phyloP scores from a whole-genome alignment of 2,888 invertebrate species.

The Sphaeridia pumilis region DNA sequence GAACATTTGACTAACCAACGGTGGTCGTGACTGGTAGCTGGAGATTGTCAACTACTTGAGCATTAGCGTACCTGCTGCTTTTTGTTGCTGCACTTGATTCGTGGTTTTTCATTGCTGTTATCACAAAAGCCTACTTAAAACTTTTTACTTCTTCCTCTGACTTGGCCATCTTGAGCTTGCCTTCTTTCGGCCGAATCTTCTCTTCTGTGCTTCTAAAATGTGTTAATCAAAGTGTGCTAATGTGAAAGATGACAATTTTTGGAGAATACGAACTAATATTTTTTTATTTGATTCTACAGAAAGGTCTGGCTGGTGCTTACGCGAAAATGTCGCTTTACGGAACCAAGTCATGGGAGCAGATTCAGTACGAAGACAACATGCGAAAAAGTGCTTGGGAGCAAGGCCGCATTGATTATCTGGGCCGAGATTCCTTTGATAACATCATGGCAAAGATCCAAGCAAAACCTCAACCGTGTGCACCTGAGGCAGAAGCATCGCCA shows the following conservation, averaged over 20 bases:
- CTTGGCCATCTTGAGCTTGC: too few relatives aligned
- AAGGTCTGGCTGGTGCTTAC: constrained; percentile 73
- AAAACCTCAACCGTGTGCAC: too few relatives aligned
- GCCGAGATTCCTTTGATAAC: constrained; percentile 87
- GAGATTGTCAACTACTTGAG: too few relatives aligned
- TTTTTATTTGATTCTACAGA: constrained; percentile 46
- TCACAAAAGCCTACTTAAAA: too few relatives aligned
- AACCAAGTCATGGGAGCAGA: constrained; percentile 52
- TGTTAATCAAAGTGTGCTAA: not conserved
- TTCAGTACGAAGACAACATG: constrained; percentile 61
- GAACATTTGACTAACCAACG: too few relatives aligned
- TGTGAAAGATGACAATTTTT: not conserved
- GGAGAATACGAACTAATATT: not conserved
- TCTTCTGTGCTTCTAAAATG: not conserved
- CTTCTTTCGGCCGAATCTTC: not conserved
- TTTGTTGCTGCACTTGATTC: too few relatives aligned
- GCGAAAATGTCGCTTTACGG: constrained; percentile 62
- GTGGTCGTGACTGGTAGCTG: too few relatives aligned
- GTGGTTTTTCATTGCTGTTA: too few relatives aligned
- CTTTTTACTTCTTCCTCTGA: too few relatives aligned
- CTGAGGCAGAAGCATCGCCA: too few relatives aligned
- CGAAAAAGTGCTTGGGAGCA: constrained; percentile 82
- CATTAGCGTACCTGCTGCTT: too few relatives aligned
- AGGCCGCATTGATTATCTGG: constrained; percentile 91
- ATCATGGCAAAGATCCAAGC: constrained; percentile 85